phyloP scores from a whole-genome alignment of 2,797 vertebrate species.

The Ambastaia sidthimunki region DNA sequence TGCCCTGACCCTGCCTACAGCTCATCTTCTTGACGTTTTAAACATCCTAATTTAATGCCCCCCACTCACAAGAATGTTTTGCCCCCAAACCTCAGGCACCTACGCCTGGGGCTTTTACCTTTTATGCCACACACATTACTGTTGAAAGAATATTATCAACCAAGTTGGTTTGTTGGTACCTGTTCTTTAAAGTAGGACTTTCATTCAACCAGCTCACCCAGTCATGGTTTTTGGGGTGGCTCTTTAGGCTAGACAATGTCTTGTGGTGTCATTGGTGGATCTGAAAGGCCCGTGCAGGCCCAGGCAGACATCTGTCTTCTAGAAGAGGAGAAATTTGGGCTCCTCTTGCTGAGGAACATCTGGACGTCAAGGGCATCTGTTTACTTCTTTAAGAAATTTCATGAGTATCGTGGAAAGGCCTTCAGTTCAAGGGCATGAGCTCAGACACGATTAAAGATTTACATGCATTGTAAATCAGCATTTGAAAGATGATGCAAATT shows the following conservation, averaged over 20 bases:
- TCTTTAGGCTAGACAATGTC: slow-evolving; percentile 66
- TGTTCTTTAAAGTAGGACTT: slow-evolving; percentile 69
- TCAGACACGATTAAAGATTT: slow-evolving; percentile 35
- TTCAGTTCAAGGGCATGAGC: slow-evolving; percentile 63
- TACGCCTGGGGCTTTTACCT: background rate
- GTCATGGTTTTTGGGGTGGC: slow-evolving; percentile 62
- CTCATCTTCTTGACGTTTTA: slow-evolving; percentile 71
- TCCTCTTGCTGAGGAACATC: slow-evolving; percentile 62
- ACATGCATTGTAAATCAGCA: slow-evolving; percentile 30
- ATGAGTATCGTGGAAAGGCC: slow-evolving; percentile 61
- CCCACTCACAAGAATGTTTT: slow-evolving; percentile 1
- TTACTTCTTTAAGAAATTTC: slow-evolving; percentile 62
- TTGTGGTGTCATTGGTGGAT: slow-evolving; percentile 24
- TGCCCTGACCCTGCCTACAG: slow-evolving; percentile 65
- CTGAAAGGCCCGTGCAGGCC: background rate
- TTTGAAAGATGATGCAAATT: slow-evolving; percentile 39
- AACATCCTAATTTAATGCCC: slow-evolving; percentile 67
- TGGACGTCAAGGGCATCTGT: slow-evolving; percentile 67
- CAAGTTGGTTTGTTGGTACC: background rate
- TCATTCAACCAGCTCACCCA: slow-evolving; percentile 53
- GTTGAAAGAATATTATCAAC: background rate
- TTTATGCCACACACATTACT: background rate
- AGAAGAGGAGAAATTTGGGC: slow-evolving; percentile 8
- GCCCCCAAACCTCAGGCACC: slow-evolving; percentile 15
- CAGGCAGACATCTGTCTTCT: slow-evolving; percentile 22